Percentiles rank a stretch among this genome's conserved stretches.
Conservation (phyloP, 2,113 vertebrate species). For the Felis chaus region DNA sequence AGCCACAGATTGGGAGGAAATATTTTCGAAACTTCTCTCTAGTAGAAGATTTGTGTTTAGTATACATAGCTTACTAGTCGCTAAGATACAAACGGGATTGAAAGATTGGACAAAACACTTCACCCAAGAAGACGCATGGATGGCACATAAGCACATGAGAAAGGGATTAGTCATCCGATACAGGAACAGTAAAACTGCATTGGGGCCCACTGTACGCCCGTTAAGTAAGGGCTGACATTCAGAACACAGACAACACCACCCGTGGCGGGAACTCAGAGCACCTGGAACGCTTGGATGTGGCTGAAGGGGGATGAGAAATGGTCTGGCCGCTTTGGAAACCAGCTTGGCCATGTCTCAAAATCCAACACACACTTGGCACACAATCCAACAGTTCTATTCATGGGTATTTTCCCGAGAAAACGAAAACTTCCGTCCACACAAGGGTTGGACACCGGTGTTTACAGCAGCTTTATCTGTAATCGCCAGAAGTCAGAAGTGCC, state of each 20-base stretch:
- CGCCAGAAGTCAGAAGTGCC: too few relatives aligned
- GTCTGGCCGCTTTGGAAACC: not conserved
- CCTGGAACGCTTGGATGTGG: rapidly evolving
- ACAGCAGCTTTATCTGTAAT: not conserved
- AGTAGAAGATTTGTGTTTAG: not conserved
- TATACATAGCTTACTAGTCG: not conserved
- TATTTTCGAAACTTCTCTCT: not conserved
- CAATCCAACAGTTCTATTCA: not conserved
- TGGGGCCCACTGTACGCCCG: not conserved
- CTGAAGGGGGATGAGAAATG: too few relatives aligned
- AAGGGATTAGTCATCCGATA: not conserved
- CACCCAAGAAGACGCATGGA: not conserved
- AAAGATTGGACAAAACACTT: not conserved
- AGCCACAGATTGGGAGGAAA: not conserved
- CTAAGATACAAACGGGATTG: not conserved
- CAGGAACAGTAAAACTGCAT: not conserved
- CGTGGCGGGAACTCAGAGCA: too few relatives aligned
- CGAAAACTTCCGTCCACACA: not conserved
- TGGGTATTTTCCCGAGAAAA: not conserved
- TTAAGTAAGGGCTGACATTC: too few relatives aligned
- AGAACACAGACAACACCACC: too few relatives aligned
- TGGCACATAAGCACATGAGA: not conserved
- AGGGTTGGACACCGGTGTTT: too few relatives aligned
- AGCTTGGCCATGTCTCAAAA: not conserved
- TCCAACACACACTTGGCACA: not conserved